Evolutionary conservation across 2,113 vertebrate species (phyloP), one percentile per base, ranked within the genome.

Genomic region (Leiothrix lutea): DNA sequence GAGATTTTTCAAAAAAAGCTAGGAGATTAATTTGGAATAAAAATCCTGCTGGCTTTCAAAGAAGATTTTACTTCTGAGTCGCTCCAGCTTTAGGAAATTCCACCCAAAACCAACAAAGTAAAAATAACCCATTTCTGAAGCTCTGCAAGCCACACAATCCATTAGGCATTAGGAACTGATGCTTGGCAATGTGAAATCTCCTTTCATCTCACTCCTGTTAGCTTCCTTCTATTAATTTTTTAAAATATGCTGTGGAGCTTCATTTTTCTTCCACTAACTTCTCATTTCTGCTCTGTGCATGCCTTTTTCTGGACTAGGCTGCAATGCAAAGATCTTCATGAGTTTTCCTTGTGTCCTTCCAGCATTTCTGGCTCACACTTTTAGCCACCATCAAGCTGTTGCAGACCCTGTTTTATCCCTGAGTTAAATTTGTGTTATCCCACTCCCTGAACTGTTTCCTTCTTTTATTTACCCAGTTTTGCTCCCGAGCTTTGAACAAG

Each of bases 81-180:
- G 8, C 35, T 81, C 31, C 74, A 84, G 80, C 77, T 89, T 85
- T 79, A 91, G 66, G 64, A 94, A 91, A 91, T 95, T 75, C 66
- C 53, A 82, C 57, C 29, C 66, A 48, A 96, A 94, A 57, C 1
- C 84, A 95, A 79, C n/a, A 75, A 67, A 70, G 84, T 61, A 72
- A 90, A 94, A 92, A 88, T 66, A 88, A 90, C 74, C 54, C 6
- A 1, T 94, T 96, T 75, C 78, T 94, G 77, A 66, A 65, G n/a
- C 78, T 77, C 65, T 91, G 57, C 57, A 84, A 79, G 89, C 78
- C 84, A 77, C 58, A 64, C 25, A 72, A 36, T 48, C 65, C 48
- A 33, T 79, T 72, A 92, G 61, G 80, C 73, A 38, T 31, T 72
- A 66, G 73, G 26, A 80, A 29, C 45, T 79, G 82, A 14, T 22